A percentile compares a stretch with the other conserved stretches of the same genome.
phyloP scores from a whole-genome alignment of 2,888 invertebrate genomes.

The Sphinx pinastri region DNA sequence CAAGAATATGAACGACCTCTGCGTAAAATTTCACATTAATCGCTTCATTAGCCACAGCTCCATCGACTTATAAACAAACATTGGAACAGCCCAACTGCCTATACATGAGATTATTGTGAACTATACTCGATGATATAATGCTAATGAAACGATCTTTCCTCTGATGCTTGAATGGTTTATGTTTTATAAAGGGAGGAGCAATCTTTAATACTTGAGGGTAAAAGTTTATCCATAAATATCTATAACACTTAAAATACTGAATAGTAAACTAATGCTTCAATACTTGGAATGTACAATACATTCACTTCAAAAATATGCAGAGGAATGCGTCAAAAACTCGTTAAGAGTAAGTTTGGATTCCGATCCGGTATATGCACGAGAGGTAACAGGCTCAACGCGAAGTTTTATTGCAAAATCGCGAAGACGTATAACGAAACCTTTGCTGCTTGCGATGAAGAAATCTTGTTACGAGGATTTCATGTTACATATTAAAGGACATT shows the following conservation, averaged over 20 bases:
- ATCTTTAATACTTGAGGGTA: neutral
- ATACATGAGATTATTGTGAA: constrained; percentile 21
- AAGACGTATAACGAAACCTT: constrained; percentile 4
- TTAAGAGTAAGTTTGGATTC: neutral
- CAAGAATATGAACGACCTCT: constrained; percentile 20
- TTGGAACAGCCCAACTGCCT: constrained; percentile 5
- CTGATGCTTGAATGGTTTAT: constrained; percentile 14
- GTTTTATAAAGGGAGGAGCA: constrained; percentile 14
- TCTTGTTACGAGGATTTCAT: neutral
- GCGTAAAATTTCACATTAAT: constrained; percentile 22
- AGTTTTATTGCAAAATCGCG: constrained; percentile 7
- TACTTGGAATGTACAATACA: neutral
- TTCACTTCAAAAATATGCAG: neutral
- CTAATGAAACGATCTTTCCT: constrained; percentile 14
- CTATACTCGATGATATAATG: constrained; percentile 22
- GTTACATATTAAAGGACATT: neutral
- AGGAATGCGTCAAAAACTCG: constrained; percentile 1
- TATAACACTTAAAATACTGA: neutral
- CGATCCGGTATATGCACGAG: neutral
- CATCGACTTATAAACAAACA: constrained; percentile 20
- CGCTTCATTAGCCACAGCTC: constrained; percentile 19
- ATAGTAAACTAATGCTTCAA: neutral
- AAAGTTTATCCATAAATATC: neutral
- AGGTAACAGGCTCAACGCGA: neutral
- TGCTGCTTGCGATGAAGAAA: neutral